These are phyloP conservation scores for Cheirogaleus major DNA, from an alignment of 2,797 vertebrate species.

Conservation along the genomic window DNA sequence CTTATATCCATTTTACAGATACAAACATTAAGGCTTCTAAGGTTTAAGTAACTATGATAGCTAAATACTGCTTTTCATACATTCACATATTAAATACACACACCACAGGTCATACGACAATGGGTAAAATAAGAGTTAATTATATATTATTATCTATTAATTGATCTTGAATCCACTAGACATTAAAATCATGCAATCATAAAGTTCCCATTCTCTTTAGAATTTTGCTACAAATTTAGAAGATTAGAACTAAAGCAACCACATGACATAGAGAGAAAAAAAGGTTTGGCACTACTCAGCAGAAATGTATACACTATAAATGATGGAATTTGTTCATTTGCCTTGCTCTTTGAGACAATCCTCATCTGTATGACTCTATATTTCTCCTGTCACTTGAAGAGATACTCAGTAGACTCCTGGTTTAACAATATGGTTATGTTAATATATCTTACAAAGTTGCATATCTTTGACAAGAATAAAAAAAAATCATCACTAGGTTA, in stretches of 20 bases:
- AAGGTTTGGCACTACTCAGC: not conserved
- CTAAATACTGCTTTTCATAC: not conserved
- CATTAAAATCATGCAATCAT: not conserved
- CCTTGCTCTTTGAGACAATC: not conserved
- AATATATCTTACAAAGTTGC: not conserved
- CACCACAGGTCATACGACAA: not conserved
- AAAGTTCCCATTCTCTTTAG: not conserved
- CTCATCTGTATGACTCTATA: not conserved
- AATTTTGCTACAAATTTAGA: not conserved
- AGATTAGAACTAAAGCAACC: not conserved
- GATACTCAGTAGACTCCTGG: not conserved
- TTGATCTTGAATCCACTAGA: not conserved
- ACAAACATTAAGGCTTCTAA: not conserved
- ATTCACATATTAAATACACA: not conserved
- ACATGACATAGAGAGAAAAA: not conserved
- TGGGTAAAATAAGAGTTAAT: not conserved
- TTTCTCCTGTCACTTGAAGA: not conserved
- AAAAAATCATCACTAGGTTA: not conserved
- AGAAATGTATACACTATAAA: not conserved
- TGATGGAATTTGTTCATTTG: not conserved
- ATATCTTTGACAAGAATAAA: conserved; percentile 25
- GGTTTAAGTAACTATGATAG: not conserved
- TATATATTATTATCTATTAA: not conserved
- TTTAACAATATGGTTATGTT: not conserved
- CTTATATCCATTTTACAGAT: not conserved